Conservation (phyloP, 2,113 vertebrate species). For the Mola mola region DNA sequence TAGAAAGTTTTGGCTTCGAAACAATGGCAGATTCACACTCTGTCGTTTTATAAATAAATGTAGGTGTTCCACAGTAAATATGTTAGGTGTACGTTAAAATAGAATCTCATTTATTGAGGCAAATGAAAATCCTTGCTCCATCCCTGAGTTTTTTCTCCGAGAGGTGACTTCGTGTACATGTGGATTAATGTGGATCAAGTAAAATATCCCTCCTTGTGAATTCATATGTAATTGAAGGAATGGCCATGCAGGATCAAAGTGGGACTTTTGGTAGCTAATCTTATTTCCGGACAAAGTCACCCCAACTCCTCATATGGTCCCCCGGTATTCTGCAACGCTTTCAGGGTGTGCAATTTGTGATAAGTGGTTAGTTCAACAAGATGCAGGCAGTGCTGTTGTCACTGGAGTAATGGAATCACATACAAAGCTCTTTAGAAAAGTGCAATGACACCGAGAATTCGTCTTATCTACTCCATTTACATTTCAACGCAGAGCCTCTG, state of each 20-base stretch:
- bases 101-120: constrained; percentile 11
- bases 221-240: constrained; percentile 33
- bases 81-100: constrained; percentile 1
- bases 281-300: constrained; percentile 58
- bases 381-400: constrained; percentile 55
- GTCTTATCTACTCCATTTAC: constrained; percentile 73
- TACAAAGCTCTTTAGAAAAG: constrained; percentile 68
- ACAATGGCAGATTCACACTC: constrained; percentile 1
- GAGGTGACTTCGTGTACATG: not conserved
- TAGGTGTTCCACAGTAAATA: constrained; percentile 2
- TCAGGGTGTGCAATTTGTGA: constrained; percentile 56
- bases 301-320: constrained; percentile 20
- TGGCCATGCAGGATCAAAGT: constrained; percentile 28
- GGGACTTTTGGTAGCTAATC: constrained; percentile 56
- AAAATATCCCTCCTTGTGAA: constrained; percentile 14
- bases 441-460: constrained; percentile 70
- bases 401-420: constrained; percentile 48
- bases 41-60: constrained; percentile 14
- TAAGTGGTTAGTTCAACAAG: constrained; percentile 61
- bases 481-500: constrained; percentile 65
- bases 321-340: constrained; percentile 52
- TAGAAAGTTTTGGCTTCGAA: constrained; percentile 22
- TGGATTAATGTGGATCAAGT: constrained; percentile 41
- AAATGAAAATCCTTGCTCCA: constrained; percentile 14
- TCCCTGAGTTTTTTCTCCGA: not conserved